Evolutionary conservation across 2,113 vertebrate species (phyloP).

Genomic region (Podarcis cretensis): DNA sequence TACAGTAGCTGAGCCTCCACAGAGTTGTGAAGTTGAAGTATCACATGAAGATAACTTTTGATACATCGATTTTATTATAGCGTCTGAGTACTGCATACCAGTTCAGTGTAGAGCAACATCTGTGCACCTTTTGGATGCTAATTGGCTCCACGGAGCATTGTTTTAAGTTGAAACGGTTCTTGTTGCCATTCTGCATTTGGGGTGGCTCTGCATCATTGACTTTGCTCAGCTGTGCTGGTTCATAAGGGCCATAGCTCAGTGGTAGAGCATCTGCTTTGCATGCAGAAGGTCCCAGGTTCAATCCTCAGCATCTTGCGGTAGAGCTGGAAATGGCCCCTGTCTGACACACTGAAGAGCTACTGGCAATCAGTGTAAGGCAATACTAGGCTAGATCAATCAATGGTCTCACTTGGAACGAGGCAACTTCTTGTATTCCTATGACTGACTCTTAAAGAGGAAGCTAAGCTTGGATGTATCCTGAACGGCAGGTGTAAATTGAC

Average conservation of each 20-base stretch:
- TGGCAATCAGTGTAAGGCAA: no score
- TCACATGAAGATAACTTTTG: not conserved
- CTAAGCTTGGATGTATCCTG: not conserved
- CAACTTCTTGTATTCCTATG: no score
- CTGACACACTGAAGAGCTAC: no score
- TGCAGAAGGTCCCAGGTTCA: no score
- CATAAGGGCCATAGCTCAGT: no score
- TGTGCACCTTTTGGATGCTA: slow-evolving; percentile 6
- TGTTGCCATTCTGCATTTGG: not conserved
- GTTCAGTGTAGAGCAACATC: not conserved
- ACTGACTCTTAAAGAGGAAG: not conserved
- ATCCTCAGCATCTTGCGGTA: no score
- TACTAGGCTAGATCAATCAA: no score
- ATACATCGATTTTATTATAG: not conserved
- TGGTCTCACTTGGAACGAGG: no score
- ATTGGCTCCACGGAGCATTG: not conserved
- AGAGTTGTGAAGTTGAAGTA: not conserved
- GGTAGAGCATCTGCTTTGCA: no score
- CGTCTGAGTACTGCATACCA: not conserved
- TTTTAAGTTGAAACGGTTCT: slow-evolving; percentile 22
- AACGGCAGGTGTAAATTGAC: not conserved
- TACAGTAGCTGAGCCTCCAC: not conserved
- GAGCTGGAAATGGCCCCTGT: no score
- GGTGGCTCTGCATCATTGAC: not conserved
- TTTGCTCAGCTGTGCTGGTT: no score